A percentile compares a stretch with the other conserved stretches of the same genome.
These are phyloP conservation scores for Burhinus bistriatus DNA, from an alignment of 2,113 vertebrate genomes.

Conservation along the genomic window DNA sequence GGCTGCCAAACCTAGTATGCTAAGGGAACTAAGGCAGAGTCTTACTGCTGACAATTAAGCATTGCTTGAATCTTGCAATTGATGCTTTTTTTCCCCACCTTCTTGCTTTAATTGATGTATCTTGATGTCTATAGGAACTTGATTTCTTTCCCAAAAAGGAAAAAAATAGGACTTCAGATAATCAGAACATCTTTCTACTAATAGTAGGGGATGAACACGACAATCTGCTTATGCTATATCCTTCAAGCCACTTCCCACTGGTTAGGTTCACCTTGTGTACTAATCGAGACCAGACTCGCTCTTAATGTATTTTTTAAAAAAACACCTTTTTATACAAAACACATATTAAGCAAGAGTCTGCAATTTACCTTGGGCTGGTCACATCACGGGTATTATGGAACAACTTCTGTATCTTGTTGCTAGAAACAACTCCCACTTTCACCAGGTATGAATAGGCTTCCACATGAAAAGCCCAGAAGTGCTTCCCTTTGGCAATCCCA, in stretches of 20 bases:
- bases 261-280: background rate
- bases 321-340: background rate
- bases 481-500: slow-evolving; percentile 88
- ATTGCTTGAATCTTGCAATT: background rate
- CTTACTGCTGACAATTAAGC: background rate
- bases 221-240: background rate
- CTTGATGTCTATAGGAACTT: background rate
- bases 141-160: background rate
- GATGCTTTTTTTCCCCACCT: background rate
- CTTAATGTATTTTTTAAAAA: background rate
- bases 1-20: background rate
- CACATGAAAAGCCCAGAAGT: slow-evolving; percentile 94
- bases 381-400: slow-evolving; percentile 88
- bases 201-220: background rate
- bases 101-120: background rate
- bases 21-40: background rate
- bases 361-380: slow-evolving; percentile 89
- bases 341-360: background rate
- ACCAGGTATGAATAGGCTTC: slow-evolving; percentile 90
- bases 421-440: slow-evolving; percentile 92
- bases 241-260: background rate
- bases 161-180: background rate
- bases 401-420: slow-evolving; percentile 90
- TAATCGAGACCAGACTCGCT: background rate
- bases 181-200: background rate